Evolutionary conservation across 1,140 invertebrate species (phyloP).

Genomic region (Papilio glaucus): DNA sequence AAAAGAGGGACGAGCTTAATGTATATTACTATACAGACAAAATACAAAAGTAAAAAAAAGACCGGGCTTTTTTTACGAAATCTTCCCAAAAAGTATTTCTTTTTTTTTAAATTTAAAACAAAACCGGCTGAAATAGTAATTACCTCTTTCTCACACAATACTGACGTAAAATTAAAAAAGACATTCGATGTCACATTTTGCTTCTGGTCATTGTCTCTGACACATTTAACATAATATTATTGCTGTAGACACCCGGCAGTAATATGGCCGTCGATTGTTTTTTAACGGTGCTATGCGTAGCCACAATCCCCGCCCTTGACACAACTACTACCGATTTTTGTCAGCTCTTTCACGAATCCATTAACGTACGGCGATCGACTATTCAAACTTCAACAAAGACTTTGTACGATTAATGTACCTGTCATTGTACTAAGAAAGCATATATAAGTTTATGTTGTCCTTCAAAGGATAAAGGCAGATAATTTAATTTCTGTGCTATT

Average conservation of each 20-base stretch:
- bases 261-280: slow-evolving; percentile 11
- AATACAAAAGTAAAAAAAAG: too few species aligned
- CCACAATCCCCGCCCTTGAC: slow-evolving; percentile 35
- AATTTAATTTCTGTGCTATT: not conserved
- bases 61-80: too few species aligned
- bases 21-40: too few species aligned
- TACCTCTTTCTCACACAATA: too few species aligned
- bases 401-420: not conserved
- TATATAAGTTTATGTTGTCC: not conserved
- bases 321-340: slow-evolving; percentile 38
- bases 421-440: not conserved
- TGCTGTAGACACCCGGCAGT: not conserved
- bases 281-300: slow-evolving; percentile 12
- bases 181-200: too few species aligned
- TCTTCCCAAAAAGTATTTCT: too few species aligned
- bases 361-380: slow-evolving; percentile 10
- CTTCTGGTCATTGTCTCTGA: too few species aligned
- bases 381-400: slow-evolving; percentile 13
- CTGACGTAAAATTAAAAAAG: too few species aligned
- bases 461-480: not conserved
- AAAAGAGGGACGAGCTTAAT: too few species aligned
- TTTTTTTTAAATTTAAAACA: too few species aligned
- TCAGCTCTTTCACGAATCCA: slow-evolving; percentile 36
- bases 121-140: too few species aligned
- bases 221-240: not conserved